Evolutionary conservation across 1,140 invertebrate species (phyloP).

Genomic region (Magallana ariakensis): DNA sequence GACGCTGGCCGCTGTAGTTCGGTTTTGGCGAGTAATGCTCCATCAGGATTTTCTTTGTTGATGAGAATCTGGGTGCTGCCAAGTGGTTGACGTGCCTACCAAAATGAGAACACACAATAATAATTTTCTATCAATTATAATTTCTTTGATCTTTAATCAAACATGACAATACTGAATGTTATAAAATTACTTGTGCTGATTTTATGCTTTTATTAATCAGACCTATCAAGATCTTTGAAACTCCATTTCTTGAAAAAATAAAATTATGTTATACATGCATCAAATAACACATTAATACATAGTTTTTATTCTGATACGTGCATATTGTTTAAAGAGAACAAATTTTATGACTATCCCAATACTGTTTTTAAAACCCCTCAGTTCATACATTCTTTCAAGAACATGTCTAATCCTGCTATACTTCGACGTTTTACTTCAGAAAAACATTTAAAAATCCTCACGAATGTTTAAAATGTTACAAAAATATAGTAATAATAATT

Average conservation of each 20-base stretch:
- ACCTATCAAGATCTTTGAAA: too few relatives aligned
- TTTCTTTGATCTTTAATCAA: too few relatives aligned
- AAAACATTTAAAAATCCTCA: not conserved
- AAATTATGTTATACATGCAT: too few relatives aligned
- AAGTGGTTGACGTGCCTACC: constrained; percentile 49
- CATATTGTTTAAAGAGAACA: constrained; percentile 24
- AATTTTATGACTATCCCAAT: not conserved
- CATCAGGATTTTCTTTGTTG: constrained; percentile 62
- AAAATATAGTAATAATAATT: not conserved
- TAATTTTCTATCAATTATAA: too few relatives aligned
- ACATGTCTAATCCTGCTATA: constrained; percentile 11
- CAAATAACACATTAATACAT: too few relatives aligned
- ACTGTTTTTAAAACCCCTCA: not conserved
- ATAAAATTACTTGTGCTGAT: too few relatives aligned
- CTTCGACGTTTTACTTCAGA: not conserved
- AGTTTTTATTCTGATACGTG: too few relatives aligned
- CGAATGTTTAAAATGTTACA: too few relatives aligned
- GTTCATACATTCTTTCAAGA: not conserved
- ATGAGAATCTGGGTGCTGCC: constrained; percentile 54
- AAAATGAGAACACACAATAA: too few relatives aligned
- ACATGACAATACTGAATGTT: too few relatives aligned
- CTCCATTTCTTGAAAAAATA: too few relatives aligned
- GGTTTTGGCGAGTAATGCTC: constrained; percentile 53
- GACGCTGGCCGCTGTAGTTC: constrained; percentile 52
- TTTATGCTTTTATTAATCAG: too few relatives aligned